These are phyloP conservation scores for Heliornis fulica DNA, from an alignment of 2,113 vertebrate species.

Conservation along the genomic window DNA sequence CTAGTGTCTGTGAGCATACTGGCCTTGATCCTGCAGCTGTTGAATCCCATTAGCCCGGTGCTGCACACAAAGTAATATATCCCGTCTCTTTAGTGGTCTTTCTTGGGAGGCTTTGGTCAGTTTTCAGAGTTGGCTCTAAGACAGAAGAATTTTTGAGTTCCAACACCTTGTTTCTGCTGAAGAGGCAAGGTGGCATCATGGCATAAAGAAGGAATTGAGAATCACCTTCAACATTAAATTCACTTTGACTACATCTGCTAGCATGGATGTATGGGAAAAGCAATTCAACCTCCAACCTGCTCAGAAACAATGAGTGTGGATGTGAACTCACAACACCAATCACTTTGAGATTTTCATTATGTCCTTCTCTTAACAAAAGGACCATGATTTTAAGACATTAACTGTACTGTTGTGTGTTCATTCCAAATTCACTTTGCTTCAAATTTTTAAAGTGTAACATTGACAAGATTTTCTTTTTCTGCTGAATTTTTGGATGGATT, in stretches of 20 bases:
- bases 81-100: background rate
- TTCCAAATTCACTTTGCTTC: background rate
- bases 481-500: background rate
- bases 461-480: background rate
- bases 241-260: background rate
- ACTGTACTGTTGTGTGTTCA: background rate
- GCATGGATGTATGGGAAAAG: background rate
- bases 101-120: background rate
- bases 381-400: background rate
- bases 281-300: background rate
- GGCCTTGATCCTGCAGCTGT: background rate
- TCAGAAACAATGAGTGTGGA: background rate
- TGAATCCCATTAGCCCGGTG: background rate
- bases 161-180: rapidly evolving
- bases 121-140: background rate
- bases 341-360: background rate
- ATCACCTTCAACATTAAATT: background rate
- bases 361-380: background rate
- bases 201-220: background rate
- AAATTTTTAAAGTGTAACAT: background rate
- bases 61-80: background rate
- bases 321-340: background rate
- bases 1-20: background rate
- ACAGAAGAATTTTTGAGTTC: background rate
- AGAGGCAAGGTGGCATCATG: background rate